These are phyloP conservation scores for Otus sunia DNA, from an alignment of 2,113 vertebrate species.

Conservation along the genomic window DNA sequence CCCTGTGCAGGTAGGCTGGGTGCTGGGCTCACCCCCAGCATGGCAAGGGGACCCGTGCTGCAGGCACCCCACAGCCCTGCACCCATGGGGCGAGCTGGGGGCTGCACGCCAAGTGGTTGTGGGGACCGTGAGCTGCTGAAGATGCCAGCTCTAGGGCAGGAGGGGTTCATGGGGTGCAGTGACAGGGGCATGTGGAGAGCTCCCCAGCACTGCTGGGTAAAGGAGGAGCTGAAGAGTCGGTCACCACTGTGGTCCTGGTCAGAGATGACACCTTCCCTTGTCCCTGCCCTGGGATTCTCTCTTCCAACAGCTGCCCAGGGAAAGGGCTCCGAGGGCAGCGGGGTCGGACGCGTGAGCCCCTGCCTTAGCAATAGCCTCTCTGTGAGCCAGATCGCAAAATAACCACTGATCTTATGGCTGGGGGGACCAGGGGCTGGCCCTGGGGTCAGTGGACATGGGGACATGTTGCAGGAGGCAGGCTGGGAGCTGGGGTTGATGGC, in stretches of 20 bases:
- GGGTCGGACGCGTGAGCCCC: accelerated
- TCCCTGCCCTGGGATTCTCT: background rate
- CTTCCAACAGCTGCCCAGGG: background rate
- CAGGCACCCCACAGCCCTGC: background rate
- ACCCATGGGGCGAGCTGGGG: background rate
- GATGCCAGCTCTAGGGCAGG: background rate
- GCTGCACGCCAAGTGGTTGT: background rate
- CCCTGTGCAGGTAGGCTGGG: background rate
- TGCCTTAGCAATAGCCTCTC: background rate
- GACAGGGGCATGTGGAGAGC: background rate
- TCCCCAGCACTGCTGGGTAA: accelerated
- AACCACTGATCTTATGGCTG: background rate
- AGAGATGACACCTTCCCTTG: background rate
- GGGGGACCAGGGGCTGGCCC: background rate
- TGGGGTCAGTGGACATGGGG: background rate
- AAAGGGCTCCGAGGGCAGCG: background rate
- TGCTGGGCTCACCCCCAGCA: background rate
- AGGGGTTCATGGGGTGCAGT: background rate
- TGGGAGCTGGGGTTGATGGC: background rate
- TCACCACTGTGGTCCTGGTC: background rate
- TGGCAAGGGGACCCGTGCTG: accelerated
- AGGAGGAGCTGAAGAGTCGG: background rate
- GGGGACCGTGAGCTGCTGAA: background rate
- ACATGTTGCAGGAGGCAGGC: background rate
- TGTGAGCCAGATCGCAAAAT: background rate